These are phyloP conservation scores for Nothura maculosa DNA, from an alignment of 2,797 vertebrate species.

Conservation along the genomic window DNA sequence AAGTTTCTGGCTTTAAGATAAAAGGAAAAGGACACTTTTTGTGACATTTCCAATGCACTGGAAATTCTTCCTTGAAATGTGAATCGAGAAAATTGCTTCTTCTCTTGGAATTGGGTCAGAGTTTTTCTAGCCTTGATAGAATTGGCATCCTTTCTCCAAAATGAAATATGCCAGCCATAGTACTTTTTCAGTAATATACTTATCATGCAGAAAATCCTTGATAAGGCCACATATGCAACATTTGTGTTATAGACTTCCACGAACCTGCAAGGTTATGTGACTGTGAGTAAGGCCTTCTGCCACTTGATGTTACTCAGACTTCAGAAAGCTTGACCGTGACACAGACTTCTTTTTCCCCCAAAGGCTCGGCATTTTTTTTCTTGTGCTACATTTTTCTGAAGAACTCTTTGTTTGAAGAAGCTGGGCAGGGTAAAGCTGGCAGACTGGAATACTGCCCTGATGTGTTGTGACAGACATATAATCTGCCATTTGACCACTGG, in stretches of 20 bases:
- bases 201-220: conserved; percentile 61
- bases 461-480: conserved; percentile 77
- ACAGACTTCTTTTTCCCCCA: conserved; percentile 48
- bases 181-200: conserved; percentile 66
- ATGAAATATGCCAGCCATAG: conserved; percentile 52
- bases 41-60: conserved; percentile 55
- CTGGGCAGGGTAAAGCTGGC: conserved; percentile 75
- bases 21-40: conserved; percentile 49
- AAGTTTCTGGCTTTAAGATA: conserved; percentile 28
- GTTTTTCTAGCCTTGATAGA: conserved; percentile 72
- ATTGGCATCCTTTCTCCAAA: conserved; percentile 68
- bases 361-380: conserved; percentile 68
- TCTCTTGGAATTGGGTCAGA: conserved; percentile 73
- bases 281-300: conserved; percentile 40
- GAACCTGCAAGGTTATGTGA: conserved; percentile 55
- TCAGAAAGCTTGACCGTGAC: conserved; percentile 64
- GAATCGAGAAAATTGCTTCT: conserved; percentile 57
- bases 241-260: conserved; percentile 3
- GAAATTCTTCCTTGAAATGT: conserved; percentile 58
- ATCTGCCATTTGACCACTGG: conserved; percentile 75
- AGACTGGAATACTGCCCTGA: conserved; percentile 76
- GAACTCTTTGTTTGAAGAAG: conserved; percentile 73
- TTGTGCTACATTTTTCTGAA: conserved; percentile 53
- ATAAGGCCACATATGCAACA: conserved; percentile 43
- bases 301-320: conserved; percentile 46